Conservation (phyloP, 2,113 vertebrate species). For the Regulus satrapa region DNA sequence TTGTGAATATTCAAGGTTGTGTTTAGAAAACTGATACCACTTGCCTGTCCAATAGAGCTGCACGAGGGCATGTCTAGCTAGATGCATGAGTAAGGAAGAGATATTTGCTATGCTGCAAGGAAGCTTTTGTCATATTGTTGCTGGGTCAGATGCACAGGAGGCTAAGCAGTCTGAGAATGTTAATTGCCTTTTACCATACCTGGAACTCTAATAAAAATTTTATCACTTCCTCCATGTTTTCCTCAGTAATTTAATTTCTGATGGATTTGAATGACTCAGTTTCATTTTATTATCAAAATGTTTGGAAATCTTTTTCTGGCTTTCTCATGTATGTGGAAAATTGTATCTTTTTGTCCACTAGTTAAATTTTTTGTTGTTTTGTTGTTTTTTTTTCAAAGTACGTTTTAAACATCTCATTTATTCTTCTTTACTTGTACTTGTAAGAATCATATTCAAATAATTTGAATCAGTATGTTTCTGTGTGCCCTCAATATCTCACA, state of each 20-base stretch:
- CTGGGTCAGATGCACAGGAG: not conserved
- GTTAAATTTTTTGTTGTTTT: not conserved
- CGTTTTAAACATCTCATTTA: not conserved
- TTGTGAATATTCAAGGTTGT: not conserved
- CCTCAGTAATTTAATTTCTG: not conserved
- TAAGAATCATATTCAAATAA: not conserved
- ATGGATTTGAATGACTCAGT: not conserved
- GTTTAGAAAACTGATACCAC: not conserved
- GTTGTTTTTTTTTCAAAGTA: not conserved
- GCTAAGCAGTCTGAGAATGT: not conserved
- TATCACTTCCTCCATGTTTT: not conserved
- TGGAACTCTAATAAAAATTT: not conserved
- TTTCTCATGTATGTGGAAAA: not conserved
- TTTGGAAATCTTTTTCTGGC: not conserved
- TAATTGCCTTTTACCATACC: not conserved
- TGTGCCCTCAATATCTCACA: not conserved
- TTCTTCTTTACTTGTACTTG: not conserved
- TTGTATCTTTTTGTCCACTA: not conserved
- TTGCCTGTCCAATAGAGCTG: not conserved
- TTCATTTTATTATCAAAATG: not conserved
- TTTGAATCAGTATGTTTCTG: not conserved
- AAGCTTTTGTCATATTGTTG: not conserved
- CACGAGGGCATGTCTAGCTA: rapidly evolving
- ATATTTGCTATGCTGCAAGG: not conserved
- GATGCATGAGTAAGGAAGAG: not conserved